Percentiles rank a stretch among this genome's conserved stretches.
phyloP scores from a whole-genome alignment of 1,140 invertebrate species.

The Pseudomyrmex dendroicus region DNA sequence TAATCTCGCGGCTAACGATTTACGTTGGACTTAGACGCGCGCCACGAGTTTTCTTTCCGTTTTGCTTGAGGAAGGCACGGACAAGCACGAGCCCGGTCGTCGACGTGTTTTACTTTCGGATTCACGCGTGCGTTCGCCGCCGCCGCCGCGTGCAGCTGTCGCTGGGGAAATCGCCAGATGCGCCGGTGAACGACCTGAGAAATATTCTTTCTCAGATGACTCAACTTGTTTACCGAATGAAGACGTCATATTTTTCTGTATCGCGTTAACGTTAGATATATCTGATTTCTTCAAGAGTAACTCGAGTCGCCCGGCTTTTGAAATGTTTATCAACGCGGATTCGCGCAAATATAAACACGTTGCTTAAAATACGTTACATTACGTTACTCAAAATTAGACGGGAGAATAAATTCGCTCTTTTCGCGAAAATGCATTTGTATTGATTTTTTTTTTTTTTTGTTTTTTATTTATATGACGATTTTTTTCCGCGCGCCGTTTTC shows the following conservation, averaged over 20 bases:
- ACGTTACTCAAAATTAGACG: not conserved
- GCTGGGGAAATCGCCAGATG: not conserved
- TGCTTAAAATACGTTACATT: not conserved
- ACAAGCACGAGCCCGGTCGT: slow-evolving; percentile 9
- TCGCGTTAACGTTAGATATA: too few species aligned
- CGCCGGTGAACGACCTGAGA: slow-evolving; percentile 43
- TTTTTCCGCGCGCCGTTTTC: too few species aligned
- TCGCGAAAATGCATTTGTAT: not conserved
- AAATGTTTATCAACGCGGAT: too few species aligned
- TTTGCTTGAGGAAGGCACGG: not conserved
- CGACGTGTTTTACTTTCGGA: slow-evolving; percentile 52
- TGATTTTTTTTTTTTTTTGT: not conserved
- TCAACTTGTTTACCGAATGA: not conserved
- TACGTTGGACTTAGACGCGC: slow-evolving; percentile 6
- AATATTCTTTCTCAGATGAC: slow-evolving; percentile 23
- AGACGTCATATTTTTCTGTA: not conserved
- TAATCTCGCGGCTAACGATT: slow-evolving; percentile 53
- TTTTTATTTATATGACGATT: too few species aligned
- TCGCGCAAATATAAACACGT: too few species aligned
- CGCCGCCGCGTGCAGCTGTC: slow-evolving; percentile 12
- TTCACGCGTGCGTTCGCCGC: slow-evolving; percentile 23
- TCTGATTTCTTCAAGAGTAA: too few species aligned
- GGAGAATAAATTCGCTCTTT: not conserved
- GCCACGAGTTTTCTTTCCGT: slow-evolving; percentile 2
- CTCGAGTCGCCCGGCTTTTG: too few species aligned